Evolutionary conservation across 2,797 vertebrate genomes (phyloP).

Genomic region (Parauchenoglanis punctatus): DNA sequence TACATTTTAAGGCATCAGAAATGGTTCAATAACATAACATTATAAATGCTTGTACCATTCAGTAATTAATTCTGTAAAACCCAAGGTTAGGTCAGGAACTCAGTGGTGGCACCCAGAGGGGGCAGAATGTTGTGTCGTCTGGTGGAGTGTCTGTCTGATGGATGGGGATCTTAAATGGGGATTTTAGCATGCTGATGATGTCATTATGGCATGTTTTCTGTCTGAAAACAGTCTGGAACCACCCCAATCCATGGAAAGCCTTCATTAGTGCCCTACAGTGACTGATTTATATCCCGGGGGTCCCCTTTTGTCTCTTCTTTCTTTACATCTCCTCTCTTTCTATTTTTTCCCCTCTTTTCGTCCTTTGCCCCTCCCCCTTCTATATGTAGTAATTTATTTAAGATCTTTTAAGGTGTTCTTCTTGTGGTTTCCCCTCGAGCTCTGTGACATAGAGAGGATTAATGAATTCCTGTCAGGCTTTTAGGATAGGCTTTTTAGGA

Average conservation of each 20-base stretch:
- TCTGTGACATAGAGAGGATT: slow-evolving; percentile 62
- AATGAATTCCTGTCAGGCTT: slow-evolving; percentile 75
- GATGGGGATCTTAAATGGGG: slow-evolving; percentile 17
- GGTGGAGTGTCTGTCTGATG: slow-evolving; percentile 11
- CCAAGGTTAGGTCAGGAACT: not conserved
- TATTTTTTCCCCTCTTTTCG: not conserved
- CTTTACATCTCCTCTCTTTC: not conserved
- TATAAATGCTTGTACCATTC: not conserved
- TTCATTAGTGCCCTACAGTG: slow-evolving; percentile 12
- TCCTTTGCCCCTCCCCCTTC: not conserved
- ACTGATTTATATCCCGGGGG: slow-evolving; percentile 31
- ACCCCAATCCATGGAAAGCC: slow-evolving; percentile 22
- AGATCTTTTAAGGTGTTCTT: slow-evolving; percentile 20
- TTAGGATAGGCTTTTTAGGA: slow-evolving; percentile 41
- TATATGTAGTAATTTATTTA: slow-evolving; percentile 19
- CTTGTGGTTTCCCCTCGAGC: slow-evolving; percentile 57
- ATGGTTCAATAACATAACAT: not conserved
- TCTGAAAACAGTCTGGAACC: slow-evolving; percentile 12
- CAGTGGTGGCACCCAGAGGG: slow-evolving; percentile 6
- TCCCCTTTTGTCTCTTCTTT: slow-evolving; percentile 12
- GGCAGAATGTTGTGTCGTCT: not conserved
- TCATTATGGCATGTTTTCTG: slow-evolving; percentile 40
- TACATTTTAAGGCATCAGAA: not conserved
- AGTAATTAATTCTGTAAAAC: not conserved
- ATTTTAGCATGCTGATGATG: slow-evolving; percentile 46